Evolutionary conservation across 2,888 invertebrate genomes (phyloP), one percentile per base, ranked within the genome.

Genomic region (Idaea aversata): DNA sequence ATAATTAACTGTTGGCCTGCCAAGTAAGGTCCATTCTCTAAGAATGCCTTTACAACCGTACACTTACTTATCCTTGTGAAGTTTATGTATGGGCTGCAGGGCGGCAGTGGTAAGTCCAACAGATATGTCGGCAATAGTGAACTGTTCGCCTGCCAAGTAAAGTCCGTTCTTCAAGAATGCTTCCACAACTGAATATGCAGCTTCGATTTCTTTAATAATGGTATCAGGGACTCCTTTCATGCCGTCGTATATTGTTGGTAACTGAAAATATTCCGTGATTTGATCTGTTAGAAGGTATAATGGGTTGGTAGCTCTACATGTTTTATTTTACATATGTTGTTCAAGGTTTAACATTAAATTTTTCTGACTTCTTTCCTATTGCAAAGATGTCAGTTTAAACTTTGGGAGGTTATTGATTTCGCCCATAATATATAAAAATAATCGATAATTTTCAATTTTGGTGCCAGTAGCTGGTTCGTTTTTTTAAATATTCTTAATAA

Each of bases 71-170:
- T 65, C 38, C 25, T 62, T 65, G 15, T 77, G 67, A 35, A 77
- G 15, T 15, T 72, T 67, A 1, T 63, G 67, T 34, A 75, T 65
- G 3, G n/a, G n/a, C 35, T 69, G 63, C 4, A 71, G 60, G 4
- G 70, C 72, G 0, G 63, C 70, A 2, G 75, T 66, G 3, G 76
- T 75, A 10, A 67, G 62, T 0, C 72, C 79, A 0, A 78, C 61
- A 0, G 72, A 70, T 0, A 79, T 59, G 63, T 79, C 79, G 0
- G 79, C 79, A 47, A 79, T 64, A 4, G 75, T 81, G 1, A 80
- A 57, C 25, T 75, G 76, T 15, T 73, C 73, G 0, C 74, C 68
- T 0, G 77, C 81, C 4, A 79, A 59, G 64, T 70, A 77, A 34
- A 65, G 61, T 59, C 72, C 68, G 10, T 65, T 59, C 1, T 72